Percentiles rank a stretch among this genome's conserved stretches.
These are phyloP conservation scores for Diplodus sargus DNA, from an alignment of 2,797 vertebrate species.

Conservation along the genomic window DNA sequence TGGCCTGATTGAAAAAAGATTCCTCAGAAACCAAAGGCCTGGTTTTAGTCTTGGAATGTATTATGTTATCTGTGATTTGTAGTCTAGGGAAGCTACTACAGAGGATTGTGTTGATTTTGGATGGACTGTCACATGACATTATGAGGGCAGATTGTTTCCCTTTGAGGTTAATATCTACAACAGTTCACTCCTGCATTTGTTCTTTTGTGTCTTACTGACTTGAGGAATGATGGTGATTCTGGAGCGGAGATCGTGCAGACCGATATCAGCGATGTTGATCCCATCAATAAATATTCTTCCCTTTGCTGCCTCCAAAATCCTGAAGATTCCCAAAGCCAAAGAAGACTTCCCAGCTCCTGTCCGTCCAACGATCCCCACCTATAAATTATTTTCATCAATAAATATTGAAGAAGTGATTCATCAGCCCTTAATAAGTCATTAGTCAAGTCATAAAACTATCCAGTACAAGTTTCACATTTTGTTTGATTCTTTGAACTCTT, in stretches of 20 bases:
- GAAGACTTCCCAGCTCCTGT: constrained; percentile 95
- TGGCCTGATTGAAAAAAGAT: no score
- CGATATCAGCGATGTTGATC: constrained; percentile 88
- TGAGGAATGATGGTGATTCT: constrained; percentile 95
- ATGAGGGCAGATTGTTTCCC: no score
- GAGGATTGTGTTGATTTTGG: no score
- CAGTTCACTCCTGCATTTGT: no score
- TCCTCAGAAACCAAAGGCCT: no score
- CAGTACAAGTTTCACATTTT: not conserved
- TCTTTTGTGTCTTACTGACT: constrained; percentile 3
- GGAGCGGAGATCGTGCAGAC: constrained; percentile 91
- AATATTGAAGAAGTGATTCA: not conserved
- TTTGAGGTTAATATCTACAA: no score
- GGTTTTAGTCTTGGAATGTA: no score
- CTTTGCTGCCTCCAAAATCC: constrained; percentile 89
- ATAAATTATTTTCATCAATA: not conserved
- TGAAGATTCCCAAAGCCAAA: constrained; percentile 91
- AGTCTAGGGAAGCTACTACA: no score
- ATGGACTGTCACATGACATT: no score
- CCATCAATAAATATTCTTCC: constrained; percentile 90
- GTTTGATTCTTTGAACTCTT: not conserved
- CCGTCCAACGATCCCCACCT: constrained; percentile 94
- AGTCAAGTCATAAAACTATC: no score
- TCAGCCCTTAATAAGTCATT: not conserved
- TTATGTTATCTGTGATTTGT: no score